These are phyloP conservation scores for Acinonyx jubatus DNA, from an alignment of 2,113 vertebrate genomes.

Conservation along the genomic window DNA sequence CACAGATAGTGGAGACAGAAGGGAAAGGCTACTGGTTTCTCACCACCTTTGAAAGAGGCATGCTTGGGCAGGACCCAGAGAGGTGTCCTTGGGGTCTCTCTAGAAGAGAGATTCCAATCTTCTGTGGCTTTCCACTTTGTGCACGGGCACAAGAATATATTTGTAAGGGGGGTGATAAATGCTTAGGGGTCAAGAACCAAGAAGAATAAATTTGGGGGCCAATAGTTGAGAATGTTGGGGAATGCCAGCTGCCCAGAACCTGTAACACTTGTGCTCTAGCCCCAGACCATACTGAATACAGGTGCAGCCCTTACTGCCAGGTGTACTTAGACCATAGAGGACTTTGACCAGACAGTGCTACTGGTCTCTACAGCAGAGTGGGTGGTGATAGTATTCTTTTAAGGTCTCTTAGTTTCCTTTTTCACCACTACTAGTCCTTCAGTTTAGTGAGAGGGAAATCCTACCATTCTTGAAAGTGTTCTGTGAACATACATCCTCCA, in stretches of 20 bases:
- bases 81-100: not conserved
- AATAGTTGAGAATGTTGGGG: not conserved
- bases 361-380: not conserved
- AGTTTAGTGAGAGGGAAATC: not conserved
- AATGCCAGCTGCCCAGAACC: too few relatives aligned
- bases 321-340: accelerated
- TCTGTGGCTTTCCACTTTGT: not conserved
- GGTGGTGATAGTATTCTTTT: too few relatives aligned
- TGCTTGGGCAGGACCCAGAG: not conserved
- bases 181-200: not conserved
- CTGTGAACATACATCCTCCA: not conserved
- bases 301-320: too few relatives aligned
- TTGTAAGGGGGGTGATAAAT: not conserved
- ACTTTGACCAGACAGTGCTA: accelerated
- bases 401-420: not conserved
- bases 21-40: not conserved
- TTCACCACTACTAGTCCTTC: not conserved
- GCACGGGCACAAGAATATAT: not conserved
- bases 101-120: not conserved
- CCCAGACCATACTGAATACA: not conserved
- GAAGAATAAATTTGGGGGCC: not conserved
- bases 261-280: not conserved
- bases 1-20: not conserved
- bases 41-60: not conserved
- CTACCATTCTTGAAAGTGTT: not conserved